Conservation (phyloP, 2,888 invertebrate species). For the Drosophila helvetica region DNA sequence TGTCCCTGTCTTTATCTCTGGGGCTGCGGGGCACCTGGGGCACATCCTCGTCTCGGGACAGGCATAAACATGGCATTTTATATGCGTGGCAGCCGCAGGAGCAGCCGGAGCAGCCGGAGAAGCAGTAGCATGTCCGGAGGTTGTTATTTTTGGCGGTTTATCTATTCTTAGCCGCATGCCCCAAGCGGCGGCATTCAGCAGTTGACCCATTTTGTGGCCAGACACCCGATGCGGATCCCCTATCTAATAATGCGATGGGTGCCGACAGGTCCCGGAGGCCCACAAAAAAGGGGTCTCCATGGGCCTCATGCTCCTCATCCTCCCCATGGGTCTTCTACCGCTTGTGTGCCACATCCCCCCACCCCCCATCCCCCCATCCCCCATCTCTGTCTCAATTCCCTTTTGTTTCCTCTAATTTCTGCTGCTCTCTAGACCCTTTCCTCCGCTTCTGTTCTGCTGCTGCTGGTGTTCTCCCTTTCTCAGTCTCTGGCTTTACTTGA, state of each 20-base stretch:
- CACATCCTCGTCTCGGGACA: slow-evolving; percentile 31
- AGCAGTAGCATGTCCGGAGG: background rate
- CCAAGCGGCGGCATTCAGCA: slow-evolving; percentile 27
- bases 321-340: background rate
- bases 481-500: background rate
- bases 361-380: too few relatives aligned
- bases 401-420: background rate
- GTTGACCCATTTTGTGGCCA: slow-evolving; percentile 65
- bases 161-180: slow-evolving; percentile 56
- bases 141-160: slow-evolving; percentile 60
- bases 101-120: background rate
- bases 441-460: background rate
- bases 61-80: slow-evolving; percentile 66
- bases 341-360: too few relatives aligned
- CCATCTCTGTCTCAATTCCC: background rate
- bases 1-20: background rate
- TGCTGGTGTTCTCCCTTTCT: background rate
- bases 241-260: slow-evolving; percentile 65
- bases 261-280: slow-evolving; percentile 8
- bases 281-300: background rate
- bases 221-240: slow-evolving; percentile 38
- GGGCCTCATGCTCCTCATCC: background rate
- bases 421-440: too few relatives aligned
- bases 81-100: slow-evolving; percentile 28
- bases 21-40: background rate